Base-by-base conservation (phyloP, 2,113 vertebrate species). In the Cyprinodon variegatus region DNA sequence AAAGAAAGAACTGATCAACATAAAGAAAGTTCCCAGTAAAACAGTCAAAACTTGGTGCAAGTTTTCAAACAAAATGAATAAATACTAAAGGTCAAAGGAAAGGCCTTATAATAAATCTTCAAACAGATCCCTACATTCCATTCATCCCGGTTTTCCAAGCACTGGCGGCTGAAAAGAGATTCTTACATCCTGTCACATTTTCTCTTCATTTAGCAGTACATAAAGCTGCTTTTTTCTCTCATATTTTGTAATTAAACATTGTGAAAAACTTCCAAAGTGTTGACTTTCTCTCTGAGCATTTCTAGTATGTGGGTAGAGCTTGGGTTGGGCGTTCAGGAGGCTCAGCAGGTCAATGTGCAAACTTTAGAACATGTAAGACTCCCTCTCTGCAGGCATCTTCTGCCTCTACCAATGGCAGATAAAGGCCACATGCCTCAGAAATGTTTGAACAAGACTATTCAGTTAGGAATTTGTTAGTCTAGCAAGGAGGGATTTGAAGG, bases 1-100 rank as follows among this genome's bases (percentile, higher is more conserved):
- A 97, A 86, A 97, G 96, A 91, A 98, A 97, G 93, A 98, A 96
- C 79, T 98, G 90, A 84, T 22, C 2, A 45, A 0, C 43, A 39
- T n/a, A 1, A n/a, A 14, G 29, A 50, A 7, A 20, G 43, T 38
- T 17, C 71, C 50, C 61, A 50, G 20, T 63, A 3, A 43, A 50
- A 64, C 74, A 50, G 46, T 78, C 61, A 9, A 3, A 22, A 0
- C 11, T 68, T 71, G 50, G 15, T 57, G 60, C 65, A 29, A 29
- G 29, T 29, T 29, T 29, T 29, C 29, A 29, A 29, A 29, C 29
- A 29, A 29, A 29, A 29, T 29, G 29, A 29, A 57, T 20, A 57
- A 20, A 20, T 14, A 6, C 71, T 39, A 11, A 38, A 62, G 59
- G 11, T 41, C 8, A 29, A 9, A 13, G 39, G 7, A 72, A 14